Evolutionary conservation across 2,113 vertebrate species (phyloP).

Genomic region (Oceanites oceanicus): DNA sequence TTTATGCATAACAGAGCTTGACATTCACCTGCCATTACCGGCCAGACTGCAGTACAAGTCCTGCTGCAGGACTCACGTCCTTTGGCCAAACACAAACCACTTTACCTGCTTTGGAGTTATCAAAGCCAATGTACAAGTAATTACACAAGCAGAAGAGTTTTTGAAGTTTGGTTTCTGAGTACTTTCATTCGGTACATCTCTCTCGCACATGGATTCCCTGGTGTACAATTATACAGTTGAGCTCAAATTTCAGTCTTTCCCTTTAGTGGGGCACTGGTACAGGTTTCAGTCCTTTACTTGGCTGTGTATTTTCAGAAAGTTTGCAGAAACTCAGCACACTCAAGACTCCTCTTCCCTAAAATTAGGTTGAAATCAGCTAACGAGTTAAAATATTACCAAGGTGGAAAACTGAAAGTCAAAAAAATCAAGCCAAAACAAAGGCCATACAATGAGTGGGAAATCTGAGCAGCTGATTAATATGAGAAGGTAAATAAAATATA

Average conservation of each 20-base stretch:
- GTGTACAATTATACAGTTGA: not conserved
- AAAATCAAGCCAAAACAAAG: not conserved
- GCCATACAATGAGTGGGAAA: not conserved
- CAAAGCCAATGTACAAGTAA: not conserved
- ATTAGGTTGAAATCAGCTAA: not conserved
- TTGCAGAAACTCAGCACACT: not conserved
- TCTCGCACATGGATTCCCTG: not conserved
- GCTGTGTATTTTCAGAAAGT: not conserved
- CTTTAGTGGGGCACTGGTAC: not conserved
- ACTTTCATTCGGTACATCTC: not conserved
- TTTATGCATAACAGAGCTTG: not conserved
- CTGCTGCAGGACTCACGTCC: not conserved
- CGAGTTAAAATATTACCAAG: not conserved
- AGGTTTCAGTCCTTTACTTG: not conserved
- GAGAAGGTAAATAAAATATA: not conserved
- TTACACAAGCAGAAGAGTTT: not conserved
- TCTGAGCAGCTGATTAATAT: not conserved
- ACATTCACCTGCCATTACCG: not conserved
- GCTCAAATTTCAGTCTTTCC: not conserved
- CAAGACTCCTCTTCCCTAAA: not conserved
- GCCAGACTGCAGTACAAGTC: not conserved
- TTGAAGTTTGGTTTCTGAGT: not conserved
- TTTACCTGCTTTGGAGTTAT: not conserved
- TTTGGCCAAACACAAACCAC: not conserved
- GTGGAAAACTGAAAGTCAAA: not conserved